Evolutionary conservation across 2,113 vertebrate genomes (phyloP).

Genomic region (Hassar affinis): DNA sequence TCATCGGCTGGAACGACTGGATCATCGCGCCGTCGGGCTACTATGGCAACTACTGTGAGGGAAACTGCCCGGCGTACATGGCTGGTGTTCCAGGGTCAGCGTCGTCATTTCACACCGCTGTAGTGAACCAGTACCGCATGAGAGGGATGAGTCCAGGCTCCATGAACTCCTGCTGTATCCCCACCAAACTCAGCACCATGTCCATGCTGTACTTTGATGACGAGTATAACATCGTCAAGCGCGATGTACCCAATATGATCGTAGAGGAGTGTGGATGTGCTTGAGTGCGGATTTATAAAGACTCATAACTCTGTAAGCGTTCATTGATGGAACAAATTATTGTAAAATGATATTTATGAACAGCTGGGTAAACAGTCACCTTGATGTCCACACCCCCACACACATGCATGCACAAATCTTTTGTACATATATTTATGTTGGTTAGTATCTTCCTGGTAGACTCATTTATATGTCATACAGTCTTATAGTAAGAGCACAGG

Average conservation of each 20-base stretch:
- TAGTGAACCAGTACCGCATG: slow-evolving; percentile 98
- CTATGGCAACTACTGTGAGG: slow-evolving; percentile 98
- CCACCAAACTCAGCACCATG: slow-evolving; percentile 97
- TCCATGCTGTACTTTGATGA: slow-evolving; percentile 99
- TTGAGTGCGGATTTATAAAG: slow-evolving; percentile 67
- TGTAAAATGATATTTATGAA: slow-evolving; percentile 69
- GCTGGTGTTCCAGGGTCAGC: slow-evolving; percentile 90
- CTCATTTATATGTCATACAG: slow-evolving; percentile 45
- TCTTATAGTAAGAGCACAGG: slow-evolving; percentile 39
- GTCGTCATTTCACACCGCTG: slow-evolving; percentile 95
- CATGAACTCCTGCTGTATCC: slow-evolving; percentile 98
- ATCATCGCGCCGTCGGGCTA: slow-evolving; percentile 97
- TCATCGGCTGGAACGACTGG: slow-evolving; percentile 99
- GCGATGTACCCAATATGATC: slow-evolving; percentile 99
- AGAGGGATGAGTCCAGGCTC: slow-evolving; percentile 91
- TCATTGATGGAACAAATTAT: slow-evolving; percentile 47
- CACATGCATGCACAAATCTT: slow-evolving; percentile 64
- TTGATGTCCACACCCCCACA: slow-evolving; percentile 55
- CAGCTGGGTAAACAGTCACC: slow-evolving; percentile 47
- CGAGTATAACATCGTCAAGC: slow-evolving; percentile 98
- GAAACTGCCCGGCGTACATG: slow-evolving; percentile 95
- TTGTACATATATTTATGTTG: slow-evolving; percentile 80
- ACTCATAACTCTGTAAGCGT: not conserved
- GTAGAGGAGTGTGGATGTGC: slow-evolving; percentile 99
- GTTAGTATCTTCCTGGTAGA: slow-evolving; percentile 58